Evolutionary conservation across 2,797 vertebrate genomes (phyloP).

Genomic region (Acanthurus lineatus): DNA sequence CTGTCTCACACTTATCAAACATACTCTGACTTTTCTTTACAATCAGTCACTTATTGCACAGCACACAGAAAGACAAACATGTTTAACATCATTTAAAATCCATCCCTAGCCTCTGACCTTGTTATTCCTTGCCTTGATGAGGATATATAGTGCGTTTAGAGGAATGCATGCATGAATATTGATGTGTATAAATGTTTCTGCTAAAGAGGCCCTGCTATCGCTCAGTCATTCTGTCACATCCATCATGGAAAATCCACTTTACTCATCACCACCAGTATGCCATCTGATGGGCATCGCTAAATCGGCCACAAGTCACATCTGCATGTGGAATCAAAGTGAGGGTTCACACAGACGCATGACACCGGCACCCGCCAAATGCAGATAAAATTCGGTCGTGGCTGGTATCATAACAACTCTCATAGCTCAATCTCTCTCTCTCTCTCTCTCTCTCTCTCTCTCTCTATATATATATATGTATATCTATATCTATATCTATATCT

Average conservation of each 20-base stretch:
- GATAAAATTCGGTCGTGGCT: too few species aligned
- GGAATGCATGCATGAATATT: conserved; percentile 67
- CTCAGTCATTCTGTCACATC: conserved; percentile 73
- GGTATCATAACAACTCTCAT: too few species aligned
- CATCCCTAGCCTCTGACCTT: not conserved
- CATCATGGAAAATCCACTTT: conserved; percentile 79
- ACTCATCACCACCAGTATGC: conserved; percentile 57
- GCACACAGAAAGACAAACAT: conserved; percentile 18
- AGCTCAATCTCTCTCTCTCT: too few species aligned
- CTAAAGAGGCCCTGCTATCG: conserved; percentile 65
- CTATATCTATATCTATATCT: too few species aligned
- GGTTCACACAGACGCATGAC: conserved; percentile 5
- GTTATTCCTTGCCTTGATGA: conserved; percentile 40
- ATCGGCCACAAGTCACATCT: conserved; percentile 39
- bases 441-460: too few species aligned
- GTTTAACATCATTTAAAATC: conserved; percentile 21
- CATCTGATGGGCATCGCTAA: conserved; percentile 56
- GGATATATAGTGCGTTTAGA: conserved; percentile 63
- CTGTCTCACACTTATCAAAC: conserved; percentile 36
- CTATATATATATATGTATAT: too few species aligned
- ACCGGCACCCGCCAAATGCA: too few species aligned
- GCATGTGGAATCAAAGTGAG: conserved; percentile 21
- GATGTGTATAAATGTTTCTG: conserved; percentile 74
- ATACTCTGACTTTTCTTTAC: conserved; percentile 37
- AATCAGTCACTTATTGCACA: conserved; percentile 16